phyloP scores from a whole-genome alignment of 2,888 invertebrate species.

The Amblyjoppa fuscipennis region DNA sequence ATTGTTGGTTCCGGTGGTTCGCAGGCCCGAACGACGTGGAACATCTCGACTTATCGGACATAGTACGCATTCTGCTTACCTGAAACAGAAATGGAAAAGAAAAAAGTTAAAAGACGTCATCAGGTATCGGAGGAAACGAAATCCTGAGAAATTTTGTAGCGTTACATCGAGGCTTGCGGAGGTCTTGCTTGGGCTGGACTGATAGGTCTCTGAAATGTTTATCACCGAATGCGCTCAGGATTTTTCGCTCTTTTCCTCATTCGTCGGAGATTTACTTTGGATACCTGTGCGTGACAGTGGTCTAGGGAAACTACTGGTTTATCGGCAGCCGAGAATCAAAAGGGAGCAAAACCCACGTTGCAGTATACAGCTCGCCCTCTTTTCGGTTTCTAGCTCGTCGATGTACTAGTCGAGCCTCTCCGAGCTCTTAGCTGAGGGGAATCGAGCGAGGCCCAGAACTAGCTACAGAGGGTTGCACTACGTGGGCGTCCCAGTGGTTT shows the following conservation, averaged over 20 bases:
- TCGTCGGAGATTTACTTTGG: background rate
- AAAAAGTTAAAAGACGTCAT: background rate
- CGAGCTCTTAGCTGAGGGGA: background rate
- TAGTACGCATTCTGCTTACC: constrained; percentile 74
- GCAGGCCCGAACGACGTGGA: background rate
- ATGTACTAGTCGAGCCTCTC: background rate
- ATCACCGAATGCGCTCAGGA: background rate
- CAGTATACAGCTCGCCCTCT: background rate
- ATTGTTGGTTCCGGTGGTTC: background rate
- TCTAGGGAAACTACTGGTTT: constrained; percentile 9
- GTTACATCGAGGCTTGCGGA: too few relatives aligned
- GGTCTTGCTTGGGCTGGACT: background rate
- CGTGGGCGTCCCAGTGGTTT: constrained; percentile 73
- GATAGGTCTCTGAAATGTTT: background rate
- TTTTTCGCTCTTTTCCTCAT: background rate
- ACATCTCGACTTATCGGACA: constrained; percentile 37
- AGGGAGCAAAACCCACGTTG: background rate
- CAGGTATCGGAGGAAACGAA: background rate
- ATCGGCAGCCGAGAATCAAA: background rate
- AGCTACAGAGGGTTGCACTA: constrained; percentile 68
- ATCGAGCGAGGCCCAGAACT: constrained; percentile 5
- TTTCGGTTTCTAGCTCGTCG: background rate
- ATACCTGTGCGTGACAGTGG: background rate
- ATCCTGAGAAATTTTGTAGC: background rate
- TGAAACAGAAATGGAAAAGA: constrained; percentile 74